These are phyloP conservation scores for Mesorhabditis belari DNA, from an alignment of 2,888 invertebrate species.

Conservation along the genomic window DNA sequence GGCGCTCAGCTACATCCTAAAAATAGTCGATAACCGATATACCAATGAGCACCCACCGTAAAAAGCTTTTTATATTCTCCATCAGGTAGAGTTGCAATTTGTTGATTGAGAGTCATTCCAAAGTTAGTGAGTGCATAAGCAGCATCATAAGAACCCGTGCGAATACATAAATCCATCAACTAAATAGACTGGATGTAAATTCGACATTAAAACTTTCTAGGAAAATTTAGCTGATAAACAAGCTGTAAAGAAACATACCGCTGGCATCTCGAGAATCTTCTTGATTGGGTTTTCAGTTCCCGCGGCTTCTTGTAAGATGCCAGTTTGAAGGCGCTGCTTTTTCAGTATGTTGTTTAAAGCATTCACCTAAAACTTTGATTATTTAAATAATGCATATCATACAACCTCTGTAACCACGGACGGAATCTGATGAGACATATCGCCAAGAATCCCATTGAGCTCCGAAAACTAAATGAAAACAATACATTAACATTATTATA, in stretches of 20 bases:
- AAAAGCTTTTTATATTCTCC: background rate
- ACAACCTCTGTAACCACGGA: background rate
- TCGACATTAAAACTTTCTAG: too few relatives aligned
- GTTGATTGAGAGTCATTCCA: conserved; percentile 36
- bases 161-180: conserved; percentile 50
- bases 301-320: background rate
- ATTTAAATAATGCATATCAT: background rate
- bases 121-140: conserved; percentile 51
- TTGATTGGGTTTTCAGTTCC: background rate
- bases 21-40: background rate
- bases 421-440: background rate
- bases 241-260: background rate
- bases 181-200: too few relatives aligned
- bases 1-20: conserved; percentile 39
- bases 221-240: background rate
- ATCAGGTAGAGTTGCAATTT: conserved; percentile 5
- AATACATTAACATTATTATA: background rate
- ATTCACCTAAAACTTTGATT: background rate
- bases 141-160: conserved; percentile 46
- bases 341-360: background rate
- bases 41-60: background rate
- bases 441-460: background rate
- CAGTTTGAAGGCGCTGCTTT: background rate
- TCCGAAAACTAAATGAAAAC: background rate
- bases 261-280: background rate